Base-by-base conservation (phyloP, 2,888 invertebrate genomes). In the Hyposoter didymator region DNA sequence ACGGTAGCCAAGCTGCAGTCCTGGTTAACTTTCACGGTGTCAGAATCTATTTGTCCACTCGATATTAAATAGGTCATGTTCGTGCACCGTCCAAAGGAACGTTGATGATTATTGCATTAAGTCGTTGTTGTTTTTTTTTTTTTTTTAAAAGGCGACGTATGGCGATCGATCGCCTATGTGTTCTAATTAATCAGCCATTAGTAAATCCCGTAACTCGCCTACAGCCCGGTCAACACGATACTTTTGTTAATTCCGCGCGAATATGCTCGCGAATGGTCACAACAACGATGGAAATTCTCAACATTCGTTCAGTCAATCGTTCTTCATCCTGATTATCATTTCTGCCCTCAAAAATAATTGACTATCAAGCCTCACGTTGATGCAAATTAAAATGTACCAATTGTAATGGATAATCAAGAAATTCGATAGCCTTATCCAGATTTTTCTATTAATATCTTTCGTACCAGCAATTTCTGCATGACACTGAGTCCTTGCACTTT, bases 1-100 rank as follows among this genome's bases (percentile, higher is more conserved):
- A 78, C 79, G 74, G 82, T 80, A 84, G 84, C 84, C 76, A 76
- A 84, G 84, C 74, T 80, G 35, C 73, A 78, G 64, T 47, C 75
- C 66, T 47, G 62, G 88, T 84, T 88, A 85, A 87, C 88, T 89
- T 89, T 87, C 89, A 87, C 87, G 85, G 87, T 89, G 88, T 90
- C 89, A 88, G 88, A 88, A 90, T 86, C 87, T 85, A 89, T 90
- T 90, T 88, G 88, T 88, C 89, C 83, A 82, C 86, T 69, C 64
- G 82, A 84, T 81, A 84, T 82, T 67, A 55, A 55, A 43, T 78
- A 55, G 66, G 32, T 28, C 74, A 74, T 49, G 73, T 45, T 39
- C 59, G 64, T 70, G 55, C 73, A 78, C 66, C 55, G 62, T 55
- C 59, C 64, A 49, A 39, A 49, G 47, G 45, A n/a, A 74, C 78